phyloP scores from a whole-genome alignment of 1,140 invertebrate species.

The Hylaeus anthracinus region DNA sequence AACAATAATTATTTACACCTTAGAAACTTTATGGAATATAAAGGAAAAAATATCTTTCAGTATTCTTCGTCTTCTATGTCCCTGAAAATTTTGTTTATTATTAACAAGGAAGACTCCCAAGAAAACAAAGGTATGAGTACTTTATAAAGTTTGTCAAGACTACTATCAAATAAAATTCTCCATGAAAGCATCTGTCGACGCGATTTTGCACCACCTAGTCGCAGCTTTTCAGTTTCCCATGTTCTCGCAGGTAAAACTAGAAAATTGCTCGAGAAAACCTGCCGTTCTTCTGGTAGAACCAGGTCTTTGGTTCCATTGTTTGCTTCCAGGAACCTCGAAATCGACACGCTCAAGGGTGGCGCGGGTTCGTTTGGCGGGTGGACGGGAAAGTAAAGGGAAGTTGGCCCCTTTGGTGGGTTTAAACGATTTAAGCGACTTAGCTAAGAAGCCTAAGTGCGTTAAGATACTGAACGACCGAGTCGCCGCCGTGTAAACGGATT shows the following conservation, averaged over 20 bases:
- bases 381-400: not conserved
- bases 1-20: no score
- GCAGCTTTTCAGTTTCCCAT: slow-evolving; percentile 16
- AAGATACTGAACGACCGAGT: slow-evolving; percentile 46
- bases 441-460: slow-evolving; percentile 59
- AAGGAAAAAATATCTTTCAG: no score
- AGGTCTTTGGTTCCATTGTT: not conserved
- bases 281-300: no score
- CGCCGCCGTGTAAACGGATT: slow-evolving; percentile 53
- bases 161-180: no score
- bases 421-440: slow-evolving; percentile 59
- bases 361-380: not conserved
- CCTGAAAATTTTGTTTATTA: no score
- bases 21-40: no score
- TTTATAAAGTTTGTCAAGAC: no score
- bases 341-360: not conserved
- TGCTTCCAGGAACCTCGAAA: not conserved
- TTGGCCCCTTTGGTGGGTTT: not conserved
- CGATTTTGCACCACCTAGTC: not conserved
- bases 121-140: no score
- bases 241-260: not conserved
- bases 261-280: not conserved
- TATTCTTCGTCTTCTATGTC: no score
- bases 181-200: not conserved
- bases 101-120: no score